Evolutionary conservation across 2,113 vertebrate genomes (phyloP), one percentile per base, ranked within the genome.

Genomic region (Egretta garzetta): DNA sequence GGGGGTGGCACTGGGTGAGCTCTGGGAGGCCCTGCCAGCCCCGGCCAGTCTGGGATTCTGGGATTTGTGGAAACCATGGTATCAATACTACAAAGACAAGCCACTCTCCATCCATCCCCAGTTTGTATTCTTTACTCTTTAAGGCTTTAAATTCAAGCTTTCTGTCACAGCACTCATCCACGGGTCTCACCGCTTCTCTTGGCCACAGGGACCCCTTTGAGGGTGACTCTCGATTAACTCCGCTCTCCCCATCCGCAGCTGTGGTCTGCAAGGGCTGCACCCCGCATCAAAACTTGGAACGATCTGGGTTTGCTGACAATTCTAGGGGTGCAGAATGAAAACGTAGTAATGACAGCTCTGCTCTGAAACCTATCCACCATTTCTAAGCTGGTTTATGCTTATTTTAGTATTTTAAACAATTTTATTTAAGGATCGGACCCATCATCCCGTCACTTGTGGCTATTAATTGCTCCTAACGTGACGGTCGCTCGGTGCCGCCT

Each of bases 271-370:
- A 33, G 62, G 3, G 26, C 63, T 12, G 50, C 1, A 9, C 23
- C 68, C 26, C 10, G 68, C 58, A 4, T 1, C 10, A 24, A 35
- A 76, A 19, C 52, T 5, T 5, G 41, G 5, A 21, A 7, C n/a
- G 20, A 30, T 16, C 30, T 10, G 28, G 62, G 5, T 59, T 30
- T 12, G 30, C 47, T 19, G 33, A 8, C 55, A 32, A 10, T 43
- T 21, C 32, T 16, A 13, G 32, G 47, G 6, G 45, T 24, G 24
- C 26, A 27, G 64, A 45, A 35, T 10, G 37, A 43, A 43, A 77
- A 35, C 1, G 1, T 6, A 7, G 1, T 2, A 5, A 10, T 1
- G 13, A 20, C 21, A 8, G 66, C 16, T 23, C 16, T 4, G 10
- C 33, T 35, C 21, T 4, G 73, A 28, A 28, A 74, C 4, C 11